These are phyloP conservation scores for Silurus lanzhouensis DNA, from an alignment of 2,797 vertebrate species.

Conservation along the genomic window DNA sequence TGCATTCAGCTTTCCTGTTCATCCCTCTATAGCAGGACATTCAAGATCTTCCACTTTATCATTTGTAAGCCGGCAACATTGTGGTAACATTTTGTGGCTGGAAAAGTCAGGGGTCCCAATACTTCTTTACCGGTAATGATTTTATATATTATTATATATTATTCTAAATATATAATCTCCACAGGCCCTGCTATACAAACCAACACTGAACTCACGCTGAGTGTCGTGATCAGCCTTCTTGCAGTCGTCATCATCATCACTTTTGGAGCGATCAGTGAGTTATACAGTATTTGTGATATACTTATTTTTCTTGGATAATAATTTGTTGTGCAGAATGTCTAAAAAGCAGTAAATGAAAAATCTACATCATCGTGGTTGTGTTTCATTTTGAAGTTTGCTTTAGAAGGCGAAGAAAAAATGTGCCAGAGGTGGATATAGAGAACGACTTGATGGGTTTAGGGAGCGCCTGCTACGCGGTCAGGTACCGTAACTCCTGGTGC, in stretches of 20 bases:
- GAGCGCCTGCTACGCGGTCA: conserved; percentile 69
- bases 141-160: too few species aligned
- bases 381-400: conserved; percentile 58
- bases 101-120: too few species aligned
- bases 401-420: conserved; percentile 51
- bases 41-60: too few species aligned
- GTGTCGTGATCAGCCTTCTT: conserved; percentile 14
- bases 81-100: too few species aligned
- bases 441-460: conserved; percentile 63
- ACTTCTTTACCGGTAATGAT: too few species aligned
- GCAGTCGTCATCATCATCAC: conserved; percentile 26
- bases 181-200: conserved; percentile 23
- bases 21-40: too few species aligned
- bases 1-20: too few species aligned
- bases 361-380: not conserved
- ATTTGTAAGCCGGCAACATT: too few species aligned
- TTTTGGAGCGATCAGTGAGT: conserved; percentile 31
- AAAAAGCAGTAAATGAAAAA: not conserved
- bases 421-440: conserved; percentile 46
- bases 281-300: not conserved
- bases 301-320: not conserved
- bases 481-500: conserved; percentile 51
- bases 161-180: not conserved
- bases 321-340: not conserved
- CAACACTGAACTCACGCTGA: conserved; percentile 7